Evolutionary conservation across 2,888 invertebrate species (phyloP), one percentile per base, ranked within the genome.

Genomic region (Perizoma flavofasciatum): DNA sequence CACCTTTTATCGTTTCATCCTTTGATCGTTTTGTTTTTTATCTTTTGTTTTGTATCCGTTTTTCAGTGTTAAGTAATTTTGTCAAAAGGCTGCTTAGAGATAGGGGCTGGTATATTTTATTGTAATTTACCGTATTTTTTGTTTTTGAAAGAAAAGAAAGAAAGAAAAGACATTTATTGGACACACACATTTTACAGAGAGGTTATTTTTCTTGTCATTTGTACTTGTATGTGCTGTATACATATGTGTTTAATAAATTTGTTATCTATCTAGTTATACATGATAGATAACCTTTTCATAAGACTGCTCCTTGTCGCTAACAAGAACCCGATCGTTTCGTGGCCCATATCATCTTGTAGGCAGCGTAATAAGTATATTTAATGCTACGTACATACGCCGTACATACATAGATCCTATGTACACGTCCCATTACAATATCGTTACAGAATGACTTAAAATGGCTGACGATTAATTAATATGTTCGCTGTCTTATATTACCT

Each of bases 1-100:
- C n/a, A n/a, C n/a, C n/a, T n/a, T n/a, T n/a, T n/a, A n/a, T n/a
- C n/a, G n/a, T n/a, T n/a, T n/a, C n/a, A 5, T 37, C 7, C 4
- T 37, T 7, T 33, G 9, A 8, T 44, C 22, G 5, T 22, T 4
- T 22, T 11, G 22, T 44, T 4, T 43, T 5, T 9, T 44, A 59
- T 56, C 50, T 59, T 59, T 56, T 63, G 37, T 37, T 40, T 45
- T 33, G 34, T 53, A 50, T 22, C 49, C 59, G 60, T 63, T 56
- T 51, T 56, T 48, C 54, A 56, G 55, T 57, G 56, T 54, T 59
- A 40, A 57, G 55, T 53, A 52, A 60, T 55, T 49, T 56, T 53
- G 56, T 59, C 56, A 54, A 56, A 58, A 59, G 59, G 41, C 41
- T 61, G 49, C 33, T n/a, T 5, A 52, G 7, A 40, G 40, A 10